Base-by-base conservation (phyloP, 2,888 invertebrate genomes). In the Muschampia plurimacula region DNA sequence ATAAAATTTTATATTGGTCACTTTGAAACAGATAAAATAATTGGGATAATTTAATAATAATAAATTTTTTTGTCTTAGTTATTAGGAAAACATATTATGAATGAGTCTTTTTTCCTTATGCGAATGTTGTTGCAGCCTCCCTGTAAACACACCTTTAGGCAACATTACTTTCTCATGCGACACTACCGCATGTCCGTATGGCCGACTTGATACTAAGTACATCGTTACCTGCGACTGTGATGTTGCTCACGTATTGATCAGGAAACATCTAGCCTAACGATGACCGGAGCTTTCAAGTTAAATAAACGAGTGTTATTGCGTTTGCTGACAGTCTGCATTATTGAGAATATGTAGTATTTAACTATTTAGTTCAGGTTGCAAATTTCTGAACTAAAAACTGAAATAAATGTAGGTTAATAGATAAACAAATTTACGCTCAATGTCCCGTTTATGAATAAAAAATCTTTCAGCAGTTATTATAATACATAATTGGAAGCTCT, bases 211-310 rank as follows among this genome's bases (percentile, higher is more conserved):
- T 67, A 44, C 52, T 15, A 41, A 64, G 64, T 28, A 41, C 68
- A 59, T 67, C 67, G 67, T 67, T 67, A 57, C 57, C 59, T 67
- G 67, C 46, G 68, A 32, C 67, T 68, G 68, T 68, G 60, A 68
- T 68, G 59, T 68, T 46, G 68, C 68, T 68, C 60, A 68, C 68
- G 68, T 68, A 46, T 28, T 28, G 44, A 44, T 44, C 68, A 68
- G 60, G 68, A 68, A 68, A 60, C 68, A 68, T 68, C 44, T 60
- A 60, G 59, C 46, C 22, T 68, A 46, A 60, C 44, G 68, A 68
- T 68, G 22, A 22, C 22, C 22, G 22, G 22, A 22, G 22, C 22
- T 1, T 68, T 68, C 28, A 60, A 60, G 4, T 60, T 39, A 44
- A 60, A 52, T 60, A 68, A 13, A 44, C 41, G 22, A 55, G 55